These are phyloP conservation scores for Chelmon rostratus DNA, from an alignment of 2,797 vertebrate species.

Conservation along the genomic window DNA sequence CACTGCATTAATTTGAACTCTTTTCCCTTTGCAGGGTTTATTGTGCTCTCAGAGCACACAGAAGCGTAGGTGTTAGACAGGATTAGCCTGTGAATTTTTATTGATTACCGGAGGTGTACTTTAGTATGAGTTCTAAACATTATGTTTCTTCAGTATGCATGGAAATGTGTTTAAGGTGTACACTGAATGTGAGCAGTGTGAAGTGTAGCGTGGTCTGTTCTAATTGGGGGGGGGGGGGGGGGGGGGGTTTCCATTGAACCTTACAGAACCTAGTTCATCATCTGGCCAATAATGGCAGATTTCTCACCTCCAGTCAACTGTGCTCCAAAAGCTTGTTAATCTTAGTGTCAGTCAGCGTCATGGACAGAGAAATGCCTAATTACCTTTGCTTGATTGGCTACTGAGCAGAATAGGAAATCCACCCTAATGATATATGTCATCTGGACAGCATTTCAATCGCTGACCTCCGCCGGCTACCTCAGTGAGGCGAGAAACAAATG, in stretches of 20 bases:
- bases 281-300: constrained; percentile 64
- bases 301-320: constrained; percentile 77
- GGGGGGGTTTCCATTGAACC: constrained; percentile 26
- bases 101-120: constrained; percentile 40
- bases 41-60: constrained; percentile 37
- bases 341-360: constrained; percentile 80
- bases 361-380: constrained; percentile 79
- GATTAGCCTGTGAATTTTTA: constrained; percentile 54
- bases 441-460: constrained; percentile 61
- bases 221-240: too few relatives aligned
- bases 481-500: constrained; percentile 50
- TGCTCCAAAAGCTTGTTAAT: constrained; percentile 80
- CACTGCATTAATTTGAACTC: constrained; percentile 46
- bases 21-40: constrained; percentile 8
- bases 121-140: constrained; percentile 23
- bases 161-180: constrained; percentile 12
- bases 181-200: constrained; percentile 1
- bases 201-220: not conserved
- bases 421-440: constrained; percentile 75
- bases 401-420: constrained; percentile 73
- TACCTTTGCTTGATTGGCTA: constrained; percentile 80
- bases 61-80: constrained; percentile 29
- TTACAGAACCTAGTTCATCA: constrained; percentile 42
- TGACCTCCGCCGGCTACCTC: constrained; percentile 56
- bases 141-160: not conserved